These are phyloP conservation scores for Platichthys stellatus DNA, from an alignment of 2,113 vertebrate species.

Conservation along the genomic window DNA sequence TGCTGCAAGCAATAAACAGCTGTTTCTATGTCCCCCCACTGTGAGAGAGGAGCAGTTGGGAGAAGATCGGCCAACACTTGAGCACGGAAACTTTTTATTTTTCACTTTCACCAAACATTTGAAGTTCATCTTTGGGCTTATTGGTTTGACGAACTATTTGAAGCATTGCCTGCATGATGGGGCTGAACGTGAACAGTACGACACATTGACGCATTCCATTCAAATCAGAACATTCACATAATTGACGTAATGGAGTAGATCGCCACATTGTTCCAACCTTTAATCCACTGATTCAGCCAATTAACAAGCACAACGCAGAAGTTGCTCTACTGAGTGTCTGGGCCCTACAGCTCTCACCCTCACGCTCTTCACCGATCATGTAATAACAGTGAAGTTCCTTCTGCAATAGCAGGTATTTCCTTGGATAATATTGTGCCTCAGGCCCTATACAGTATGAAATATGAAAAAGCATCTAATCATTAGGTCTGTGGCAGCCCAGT, in stretches of 20 bases:
- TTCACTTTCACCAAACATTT: too few species aligned
- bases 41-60: too few species aligned
- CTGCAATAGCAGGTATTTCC: background rate
- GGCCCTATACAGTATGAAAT: background rate
- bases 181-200: background rate
- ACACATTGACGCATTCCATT: background rate
- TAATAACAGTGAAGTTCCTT: background rate
- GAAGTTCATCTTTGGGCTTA: too few species aligned
- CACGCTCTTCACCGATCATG: background rate
- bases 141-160: too few species aligned
- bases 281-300: background rate
- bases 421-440: background rate
- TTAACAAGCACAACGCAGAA: slow-evolving; percentile 28
- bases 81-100: too few species aligned
- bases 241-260: background rate
- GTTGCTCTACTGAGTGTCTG: background rate
- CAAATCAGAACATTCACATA: background rate
- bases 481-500: background rate
- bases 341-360: background rate
- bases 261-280: background rate
- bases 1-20: too few species aligned
- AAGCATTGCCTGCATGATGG: too few species aligned
- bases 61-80: too few species aligned
- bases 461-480: background rate
- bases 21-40: too few species aligned